Percentiles rank a stretch among this genome's conserved stretches.
Conservation (phyloP, 2,888 invertebrate genomes). For the Apamea epomidion region DNA sequence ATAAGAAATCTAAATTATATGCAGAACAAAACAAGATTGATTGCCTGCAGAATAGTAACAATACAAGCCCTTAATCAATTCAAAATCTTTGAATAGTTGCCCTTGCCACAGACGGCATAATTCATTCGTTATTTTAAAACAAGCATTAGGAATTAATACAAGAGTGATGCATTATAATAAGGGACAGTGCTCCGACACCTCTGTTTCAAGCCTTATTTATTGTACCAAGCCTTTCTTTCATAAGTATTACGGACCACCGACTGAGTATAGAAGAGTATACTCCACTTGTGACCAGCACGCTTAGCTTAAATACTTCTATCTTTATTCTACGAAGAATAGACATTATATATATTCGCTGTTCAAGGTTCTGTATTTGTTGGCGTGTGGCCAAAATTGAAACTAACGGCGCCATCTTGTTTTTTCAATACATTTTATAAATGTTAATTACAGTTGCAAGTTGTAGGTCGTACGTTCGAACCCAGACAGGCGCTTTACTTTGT, state of each 20-base stretch:
- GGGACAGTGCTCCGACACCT: constrained; percentile 80
- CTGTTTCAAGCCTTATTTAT: constrained; percentile 80
- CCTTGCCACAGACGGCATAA: constrained; percentile 55
- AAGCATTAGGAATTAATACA: constrained; percentile 77
- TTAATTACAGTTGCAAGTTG: neutral
- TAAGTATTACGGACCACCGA: constrained; percentile 80
- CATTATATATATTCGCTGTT: neutral
- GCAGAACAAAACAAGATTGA: constrained; percentile 50
- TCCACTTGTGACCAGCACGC: constrained; percentile 65
- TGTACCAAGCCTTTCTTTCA: constrained; percentile 77
- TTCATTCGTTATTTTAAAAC: constrained; percentile 70
- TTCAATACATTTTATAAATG: neutral
- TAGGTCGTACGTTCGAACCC: too few relatives aligned
- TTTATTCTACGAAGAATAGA: neutral
- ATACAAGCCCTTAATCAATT: constrained; percentile 56
- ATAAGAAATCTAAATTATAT: constrained; percentile 16
- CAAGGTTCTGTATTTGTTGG: neutral
- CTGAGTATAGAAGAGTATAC: constrained; percentile 69
- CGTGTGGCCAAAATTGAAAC: neutral
- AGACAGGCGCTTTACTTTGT: too few relatives aligned
- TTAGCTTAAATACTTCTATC: neutral
- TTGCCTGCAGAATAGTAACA: constrained; percentile 51
- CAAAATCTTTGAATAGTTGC: constrained; percentile 59
- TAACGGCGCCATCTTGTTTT: neutral
- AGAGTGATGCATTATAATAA: constrained; percentile 79